Evolutionary conservation across 2,888 invertebrate species (phyloP), one percentile per base, ranked within the genome.

Genomic region (Apotomis turbidana): DNA sequence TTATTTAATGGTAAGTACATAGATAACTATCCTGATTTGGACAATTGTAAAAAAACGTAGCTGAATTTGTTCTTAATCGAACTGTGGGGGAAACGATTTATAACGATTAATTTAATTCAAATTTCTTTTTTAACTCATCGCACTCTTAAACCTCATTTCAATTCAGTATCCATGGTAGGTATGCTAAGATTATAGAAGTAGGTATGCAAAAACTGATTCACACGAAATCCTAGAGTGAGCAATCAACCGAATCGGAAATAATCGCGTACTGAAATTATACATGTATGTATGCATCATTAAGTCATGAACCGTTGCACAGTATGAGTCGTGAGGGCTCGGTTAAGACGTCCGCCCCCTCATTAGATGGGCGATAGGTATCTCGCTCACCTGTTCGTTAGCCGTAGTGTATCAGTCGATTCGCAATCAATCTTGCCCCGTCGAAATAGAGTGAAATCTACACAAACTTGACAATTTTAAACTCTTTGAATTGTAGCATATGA

Each of bases 331-430:
- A 71, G 67, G 52, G 46, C 60, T 64, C 27, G 41, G 54, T 27
- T 36, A 52, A 72, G 58, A 46, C 27, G 59, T 58, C 74, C 71
- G 67, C 71, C 66, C 60, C 55, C 60, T 76, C 75, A 76, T 76
- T 76, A 68, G 5, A 75, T 74, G 71, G 74, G 75, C 70, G 76
- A 74, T 74, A n/a, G n/a, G 12, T 63, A 74, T 68, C 73, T 76
- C 68, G 68, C 54, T 27, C 74, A 54, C 69, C 62, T 64, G 73
- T 68, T 68, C 75, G 71, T 70, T 74, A 71, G 60, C 59, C 68
- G 62, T 59, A n/a, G 77, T 27, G 41, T 41, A 41, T 41, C 69
- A 79, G 76, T 79, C 85, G 82, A 87, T 87, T 27, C 27, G 27
- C 27, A 2, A 27, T 27, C 27, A 27, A 27, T 27, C 27, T 27